phyloP scores from a whole-genome alignment of 2,113 vertebrate genomes.

The Gambusia holbrooki region DNA sequence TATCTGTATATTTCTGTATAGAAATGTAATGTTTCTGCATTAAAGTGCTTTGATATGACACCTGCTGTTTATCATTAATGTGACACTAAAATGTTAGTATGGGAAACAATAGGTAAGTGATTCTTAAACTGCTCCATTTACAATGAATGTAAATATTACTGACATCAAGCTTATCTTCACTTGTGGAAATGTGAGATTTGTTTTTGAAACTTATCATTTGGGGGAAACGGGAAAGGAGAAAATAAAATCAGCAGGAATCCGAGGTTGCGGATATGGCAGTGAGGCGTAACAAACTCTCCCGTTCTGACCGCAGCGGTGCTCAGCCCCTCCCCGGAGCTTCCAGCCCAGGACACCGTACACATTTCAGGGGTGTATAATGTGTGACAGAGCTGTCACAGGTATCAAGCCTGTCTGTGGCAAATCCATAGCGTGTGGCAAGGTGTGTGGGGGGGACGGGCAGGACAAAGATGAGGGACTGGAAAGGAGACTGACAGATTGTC shows the following conservation, averaged over 20 bases:
- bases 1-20: too few relatives aligned
- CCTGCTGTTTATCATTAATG: too few relatives aligned
- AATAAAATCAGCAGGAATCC: background rate
- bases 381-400: conserved; percentile 61
- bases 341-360: too few relatives aligned
- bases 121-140: too few relatives aligned
- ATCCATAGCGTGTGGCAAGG: conserved; percentile 33
- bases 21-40: too few relatives aligned
- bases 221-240: background rate
- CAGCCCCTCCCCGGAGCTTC: too few relatives aligned
- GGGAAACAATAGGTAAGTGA: too few relatives aligned
- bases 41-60: too few relatives aligned
- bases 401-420: conserved; percentile 33
- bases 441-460: conserved; percentile 2
- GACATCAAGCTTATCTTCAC: background rate
- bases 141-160: too few relatives aligned
- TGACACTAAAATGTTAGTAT: too few relatives aligned
- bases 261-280: background rate
- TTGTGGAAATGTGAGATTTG: background rate
- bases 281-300: background rate
- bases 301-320: background rate
- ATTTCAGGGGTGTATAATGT: conserved; percentile 45
- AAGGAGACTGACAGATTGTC: background rate
- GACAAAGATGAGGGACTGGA: conserved; percentile 6
- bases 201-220: too few relatives aligned